phyloP scores from a whole-genome alignment of 2,797 vertebrate species.

The Thamnophis elegans region DNA sequence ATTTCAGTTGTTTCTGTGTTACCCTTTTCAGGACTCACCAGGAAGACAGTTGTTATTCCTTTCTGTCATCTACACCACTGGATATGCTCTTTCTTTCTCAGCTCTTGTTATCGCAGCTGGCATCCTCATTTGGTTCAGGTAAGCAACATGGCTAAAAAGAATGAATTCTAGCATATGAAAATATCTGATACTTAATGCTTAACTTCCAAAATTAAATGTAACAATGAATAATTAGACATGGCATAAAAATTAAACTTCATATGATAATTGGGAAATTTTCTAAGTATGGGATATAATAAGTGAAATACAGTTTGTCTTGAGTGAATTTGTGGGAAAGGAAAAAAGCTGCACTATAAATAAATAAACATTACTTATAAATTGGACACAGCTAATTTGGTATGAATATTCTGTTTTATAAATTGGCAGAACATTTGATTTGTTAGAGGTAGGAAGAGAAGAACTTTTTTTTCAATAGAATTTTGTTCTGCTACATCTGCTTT shows the following conservation, averaged over 20 bases:
- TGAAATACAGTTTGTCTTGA: not conserved
- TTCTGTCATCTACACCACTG: slow-evolving; percentile 77
- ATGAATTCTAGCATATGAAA: not conserved
- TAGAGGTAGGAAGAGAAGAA: not conserved
- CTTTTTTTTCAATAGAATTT: not conserved
- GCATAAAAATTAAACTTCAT: not conserved
- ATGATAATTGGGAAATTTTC: not conserved
- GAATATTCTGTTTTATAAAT: not conserved
- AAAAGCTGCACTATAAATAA: not conserved
- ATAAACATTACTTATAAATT: slow-evolving; percentile 15
- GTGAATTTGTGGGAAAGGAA: not conserved
- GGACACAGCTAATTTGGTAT: not conserved
- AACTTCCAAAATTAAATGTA: not conserved
- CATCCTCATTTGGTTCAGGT: slow-evolving; percentile 81
- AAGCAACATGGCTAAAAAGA: slow-evolving; percentile 38
- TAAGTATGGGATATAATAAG: not conserved
- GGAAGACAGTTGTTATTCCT: slow-evolving; percentile 75
- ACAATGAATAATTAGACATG: not conserved
- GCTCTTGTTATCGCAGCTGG: slow-evolving; percentile 75
- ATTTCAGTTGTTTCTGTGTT: not conserved
- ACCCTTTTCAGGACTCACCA: slow-evolving; percentile 65
- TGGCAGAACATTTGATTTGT: not conserved
- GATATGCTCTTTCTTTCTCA: slow-evolving; percentile 78
- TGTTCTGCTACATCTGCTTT: not conserved
- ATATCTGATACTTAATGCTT: not conserved